These are phyloP conservation scores for Sorex maritimensis DNA, from an alignment of 2,797 vertebrate genomes.

Conservation along the genomic window DNA sequence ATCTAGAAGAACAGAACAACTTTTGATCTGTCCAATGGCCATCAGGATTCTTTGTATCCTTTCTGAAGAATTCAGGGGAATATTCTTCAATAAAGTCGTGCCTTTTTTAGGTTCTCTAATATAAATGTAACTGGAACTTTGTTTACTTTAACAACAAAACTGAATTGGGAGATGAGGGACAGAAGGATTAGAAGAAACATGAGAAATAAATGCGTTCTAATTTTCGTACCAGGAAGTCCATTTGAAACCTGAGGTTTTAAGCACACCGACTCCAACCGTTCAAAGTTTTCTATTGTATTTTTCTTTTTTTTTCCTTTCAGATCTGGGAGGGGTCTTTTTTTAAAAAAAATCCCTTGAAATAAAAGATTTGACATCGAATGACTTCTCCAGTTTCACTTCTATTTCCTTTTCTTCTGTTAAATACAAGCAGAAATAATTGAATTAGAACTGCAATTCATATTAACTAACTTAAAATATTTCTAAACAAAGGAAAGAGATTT, in stretches of 20 bases:
- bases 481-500: neutral
- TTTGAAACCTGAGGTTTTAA: neutral
- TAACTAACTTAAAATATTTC: slow-evolving; percentile 46
- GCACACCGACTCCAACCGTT: neutral
- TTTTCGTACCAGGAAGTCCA: slow-evolving; percentile 52
- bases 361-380: slow-evolving; percentile 44
- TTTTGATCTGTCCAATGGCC: slow-evolving; percentile 37
- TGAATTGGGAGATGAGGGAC: neutral
- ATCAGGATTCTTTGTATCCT: slow-evolving; percentile 33
- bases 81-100: neutral
- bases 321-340: neutral
- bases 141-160: slow-evolving; percentile 34
- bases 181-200: slow-evolving; percentile 9
- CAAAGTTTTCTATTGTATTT: neutral
- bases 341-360: slow-evolving; percentile 53
- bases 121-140: slow-evolving; percentile 42
- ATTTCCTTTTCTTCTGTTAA: slow-evolving; percentile 59
- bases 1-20: neutral
- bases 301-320: slow-evolving; percentile 19
- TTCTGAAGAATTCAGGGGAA: slow-evolving; percentile 44
- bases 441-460: slow-evolving; percentile 40
- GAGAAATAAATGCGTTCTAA: neutral
- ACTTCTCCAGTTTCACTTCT: slow-evolving; percentile 30
- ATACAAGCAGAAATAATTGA: neutral
- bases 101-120: slow-evolving; percentile 17